Conservation (phyloP, 64 coral and sea anemone genomes). For the Trachythela sp. region DNA sequence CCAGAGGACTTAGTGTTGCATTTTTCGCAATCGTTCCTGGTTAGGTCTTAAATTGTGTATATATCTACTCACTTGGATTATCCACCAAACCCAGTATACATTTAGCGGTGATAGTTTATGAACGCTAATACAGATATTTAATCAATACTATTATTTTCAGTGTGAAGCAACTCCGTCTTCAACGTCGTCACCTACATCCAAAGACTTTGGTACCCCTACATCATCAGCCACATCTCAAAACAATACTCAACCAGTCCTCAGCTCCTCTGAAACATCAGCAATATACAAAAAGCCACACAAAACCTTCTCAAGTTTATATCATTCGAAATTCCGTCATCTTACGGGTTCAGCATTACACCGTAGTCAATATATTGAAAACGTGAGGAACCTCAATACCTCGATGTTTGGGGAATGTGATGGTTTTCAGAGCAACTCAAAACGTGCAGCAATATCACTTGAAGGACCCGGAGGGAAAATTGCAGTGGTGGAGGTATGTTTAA, state of each 20-base stretch:
- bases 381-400: constrained; percentile 85
- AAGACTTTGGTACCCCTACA: not conserved
- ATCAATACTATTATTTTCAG: not conserved
- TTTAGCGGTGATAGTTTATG: too few relatives aligned
- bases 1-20: too few relatives aligned
- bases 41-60: too few relatives aligned
- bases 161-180: not conserved
- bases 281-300: constrained; percentile 23
- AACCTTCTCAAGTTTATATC: constrained; percentile 60
- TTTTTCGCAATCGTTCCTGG: too few relatives aligned
- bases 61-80: too few relatives aligned
- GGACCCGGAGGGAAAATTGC: constrained; percentile 91
- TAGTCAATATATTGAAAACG: constrained; percentile 86
- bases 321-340: constrained; percentile 85
- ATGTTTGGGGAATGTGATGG: constrained; percentile 85
- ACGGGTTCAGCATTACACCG: constrained; percentile 75
- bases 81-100: too few relatives aligned
- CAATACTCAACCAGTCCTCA: not conserved
- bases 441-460: constrained; percentile 61
- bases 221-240: not conserved
- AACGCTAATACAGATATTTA: not conserved
- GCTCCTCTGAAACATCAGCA: not conserved
- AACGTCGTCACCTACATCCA: not conserved
- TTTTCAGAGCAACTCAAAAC: constrained; percentile 71
- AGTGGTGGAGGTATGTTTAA: constrained; percentile 49